phyloP scores from a whole-genome alignment of 64 coral and sea anemone genomes.

The Porites australiensis region DNA sequence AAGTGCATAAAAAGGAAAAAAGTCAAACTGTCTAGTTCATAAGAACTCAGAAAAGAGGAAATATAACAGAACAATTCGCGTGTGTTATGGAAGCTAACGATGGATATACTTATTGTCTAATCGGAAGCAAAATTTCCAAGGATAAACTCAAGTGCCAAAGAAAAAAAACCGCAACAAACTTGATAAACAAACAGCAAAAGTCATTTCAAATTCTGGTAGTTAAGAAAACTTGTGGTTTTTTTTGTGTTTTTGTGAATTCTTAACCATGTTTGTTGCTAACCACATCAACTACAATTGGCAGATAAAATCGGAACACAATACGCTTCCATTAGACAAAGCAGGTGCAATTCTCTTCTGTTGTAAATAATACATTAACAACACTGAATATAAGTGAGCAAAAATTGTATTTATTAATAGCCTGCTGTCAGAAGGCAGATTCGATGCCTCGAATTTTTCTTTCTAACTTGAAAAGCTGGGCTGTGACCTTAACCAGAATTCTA shows the following conservation, averaged over 20 bases:
- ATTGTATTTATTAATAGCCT: background rate
- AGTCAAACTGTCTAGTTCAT: background rate
- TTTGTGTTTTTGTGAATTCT: background rate
- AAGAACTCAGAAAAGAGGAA: background rate
- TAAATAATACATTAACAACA: conserved; percentile 30
- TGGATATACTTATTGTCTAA: background rate
- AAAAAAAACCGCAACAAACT: background rate
- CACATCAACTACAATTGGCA: background rate
- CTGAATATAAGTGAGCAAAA: background rate
- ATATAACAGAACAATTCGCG: background rate
- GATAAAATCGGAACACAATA: conserved; percentile 9
- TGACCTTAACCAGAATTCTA: no score
- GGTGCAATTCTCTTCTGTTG: background rate
- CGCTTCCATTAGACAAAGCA: background rate
- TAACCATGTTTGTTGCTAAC: background rate
- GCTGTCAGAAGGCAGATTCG: background rate
- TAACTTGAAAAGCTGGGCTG: no score
- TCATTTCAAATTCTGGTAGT: conserved; percentile 40
- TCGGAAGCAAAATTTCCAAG: background rate
- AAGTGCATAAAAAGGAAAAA: background rate
- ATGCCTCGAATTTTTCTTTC: no score
- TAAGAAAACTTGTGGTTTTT: conserved; percentile 2
- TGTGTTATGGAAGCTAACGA: background rate
- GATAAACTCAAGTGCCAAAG: background rate
- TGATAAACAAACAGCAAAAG: background rate